Conservation (phyloP, 2,113 vertebrate species). For the Pavo muticus region DNA sequence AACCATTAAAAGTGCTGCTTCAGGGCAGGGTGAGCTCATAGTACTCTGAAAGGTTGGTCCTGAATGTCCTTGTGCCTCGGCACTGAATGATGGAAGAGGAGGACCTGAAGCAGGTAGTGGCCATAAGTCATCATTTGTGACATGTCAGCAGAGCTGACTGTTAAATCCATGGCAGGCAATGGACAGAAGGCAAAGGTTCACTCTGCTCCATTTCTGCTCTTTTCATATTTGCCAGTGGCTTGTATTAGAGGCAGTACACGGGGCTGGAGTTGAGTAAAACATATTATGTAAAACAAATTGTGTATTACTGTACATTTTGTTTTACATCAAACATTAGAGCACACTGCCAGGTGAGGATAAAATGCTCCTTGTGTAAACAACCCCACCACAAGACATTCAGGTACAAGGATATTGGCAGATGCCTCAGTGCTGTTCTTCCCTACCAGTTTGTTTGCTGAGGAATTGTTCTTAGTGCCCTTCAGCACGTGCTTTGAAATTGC, state of each 20-base stretch:
- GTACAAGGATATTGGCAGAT: background rate
- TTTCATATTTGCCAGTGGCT: background rate
- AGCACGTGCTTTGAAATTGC: background rate
- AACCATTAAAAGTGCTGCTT: background rate
- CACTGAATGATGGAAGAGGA: background rate
- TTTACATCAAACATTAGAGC: background rate
- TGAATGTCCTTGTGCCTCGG: background rate
- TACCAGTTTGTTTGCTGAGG: background rate
- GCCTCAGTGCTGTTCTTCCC: background rate
- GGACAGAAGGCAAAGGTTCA: background rate
- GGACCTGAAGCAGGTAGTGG: background rate
- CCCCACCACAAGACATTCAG: accelerated
- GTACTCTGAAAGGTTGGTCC: background rate
- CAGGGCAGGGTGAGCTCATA: background rate
- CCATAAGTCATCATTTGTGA: background rate
- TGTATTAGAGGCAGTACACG: background rate
- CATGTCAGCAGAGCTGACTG: background rate
- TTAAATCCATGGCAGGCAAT: accelerated
- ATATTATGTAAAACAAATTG: background rate
- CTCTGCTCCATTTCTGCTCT: background rate
- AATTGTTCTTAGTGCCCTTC: background rate
- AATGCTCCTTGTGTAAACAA: background rate
- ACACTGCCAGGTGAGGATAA: background rate
- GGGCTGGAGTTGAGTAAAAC: background rate
- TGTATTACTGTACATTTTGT: background rate